Percentiles rank a stretch among this genome's conserved stretches.
These are phyloP conservation scores for Chitala chitala DNA, from an alignment of 2,113 vertebrate genomes.

Conservation along the genomic window DNA sequence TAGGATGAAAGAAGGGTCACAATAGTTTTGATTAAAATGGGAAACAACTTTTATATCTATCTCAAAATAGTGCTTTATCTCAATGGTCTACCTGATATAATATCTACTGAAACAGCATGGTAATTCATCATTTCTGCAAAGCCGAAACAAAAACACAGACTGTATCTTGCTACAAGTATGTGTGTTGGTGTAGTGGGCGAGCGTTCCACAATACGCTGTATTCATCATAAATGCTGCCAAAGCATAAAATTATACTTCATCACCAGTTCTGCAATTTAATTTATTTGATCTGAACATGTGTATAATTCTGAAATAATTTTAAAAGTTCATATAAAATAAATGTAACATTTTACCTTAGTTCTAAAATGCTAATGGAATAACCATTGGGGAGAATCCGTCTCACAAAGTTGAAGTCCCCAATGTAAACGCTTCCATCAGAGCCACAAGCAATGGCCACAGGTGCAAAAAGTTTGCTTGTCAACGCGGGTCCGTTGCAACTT, in stretches of 20 bases:
- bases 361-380: constrained; percentile 69
- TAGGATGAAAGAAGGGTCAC: constrained; percentile 44
- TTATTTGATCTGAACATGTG: no score
- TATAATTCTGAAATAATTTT: neutral
- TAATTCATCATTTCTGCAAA: no score
- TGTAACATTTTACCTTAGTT: constrained; percentile 65
- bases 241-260: no score
- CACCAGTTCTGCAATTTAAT: no score
- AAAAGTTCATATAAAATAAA: neutral
- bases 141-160: no score
- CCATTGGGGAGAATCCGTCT: constrained; percentile 72
- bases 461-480: constrained; percentile 75
- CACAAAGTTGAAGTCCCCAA: constrained; percentile 81
- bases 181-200: no score
- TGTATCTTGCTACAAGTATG: no score
- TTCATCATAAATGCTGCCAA: no score
- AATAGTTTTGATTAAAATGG: constrained; percentile 7
- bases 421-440: constrained; percentile 73
- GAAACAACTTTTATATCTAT: neutral
- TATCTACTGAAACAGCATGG: neutral
- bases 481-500: constrained; percentile 67
- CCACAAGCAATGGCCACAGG: constrained; percentile 74
- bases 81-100: neutral
- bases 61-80: neutral
- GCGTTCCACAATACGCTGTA: no score